Evolutionary conservation across 1,140 invertebrate species (phyloP), one percentile per base, ranked within the genome.

Genomic region (Zeugodacus cucurbitae): DNA sequence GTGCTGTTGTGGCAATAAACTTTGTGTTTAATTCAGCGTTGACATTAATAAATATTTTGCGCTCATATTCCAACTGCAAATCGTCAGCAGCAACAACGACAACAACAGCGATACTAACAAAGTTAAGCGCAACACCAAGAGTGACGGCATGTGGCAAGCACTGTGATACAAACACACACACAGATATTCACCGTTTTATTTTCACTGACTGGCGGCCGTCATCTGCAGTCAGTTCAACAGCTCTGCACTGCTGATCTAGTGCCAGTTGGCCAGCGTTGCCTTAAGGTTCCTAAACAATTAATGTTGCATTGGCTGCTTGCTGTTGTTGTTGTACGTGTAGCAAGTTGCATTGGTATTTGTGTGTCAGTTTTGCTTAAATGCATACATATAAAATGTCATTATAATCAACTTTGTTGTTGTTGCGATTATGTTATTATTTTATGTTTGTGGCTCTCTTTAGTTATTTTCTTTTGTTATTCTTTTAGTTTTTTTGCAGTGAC

Each of bases 41-140:
- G 74, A 82, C 74, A 82, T 82, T 82, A 82, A 82, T 54, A 82
- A 82, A 82, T 82, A 82, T 82, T 82, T 54, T 82, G 37, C 41
- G 74, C 41, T 82, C 74, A 82, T 82, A 82, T 82, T 10, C 44
- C 20, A 17, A 82, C 41, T 29, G 32, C 17, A 82, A 48, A 48
- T n/a, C 41, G 44, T 0, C 10, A 54, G 10, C 22, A 82, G 3
- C n/a, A 48, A 26, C 2, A 29, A 11, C 22, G 48, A 48, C 41
- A 82, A 82, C 74, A 82, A 48, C 22, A 82, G 41, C n/a, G 48
- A 26, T 26, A 48, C 34, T 26, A 48, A 20, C 20, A 32, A 34
- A 74, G 14, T 37, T 37, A 41, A 74, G 34, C 34, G 67, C 67
- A 74, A 74, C 67, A 41, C 5, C 67, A 74, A 74, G 67, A 74